Evolutionary conservation across 2,797 vertebrate species (phyloP).

Genomic region (Karalla daura): DNA sequence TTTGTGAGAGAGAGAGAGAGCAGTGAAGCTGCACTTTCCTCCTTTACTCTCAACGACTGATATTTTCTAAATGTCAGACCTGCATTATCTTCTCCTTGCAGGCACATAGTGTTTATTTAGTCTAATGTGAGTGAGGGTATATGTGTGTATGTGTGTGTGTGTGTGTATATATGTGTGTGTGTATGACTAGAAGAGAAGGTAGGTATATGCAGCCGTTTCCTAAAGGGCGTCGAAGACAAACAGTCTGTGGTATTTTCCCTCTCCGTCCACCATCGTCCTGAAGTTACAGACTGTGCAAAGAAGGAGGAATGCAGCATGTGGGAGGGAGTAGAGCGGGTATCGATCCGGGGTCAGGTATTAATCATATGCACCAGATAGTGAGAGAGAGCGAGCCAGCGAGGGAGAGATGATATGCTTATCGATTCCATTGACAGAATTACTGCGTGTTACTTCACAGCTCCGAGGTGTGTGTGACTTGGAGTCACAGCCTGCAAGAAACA

Average conservation of each 20-base stretch:
- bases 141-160: not conserved
- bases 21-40: slow-evolving; percentile 10
- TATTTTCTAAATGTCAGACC: slow-evolving; percentile 63
- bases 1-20: too few relatives aligned
- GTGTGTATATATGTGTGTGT: not conserved
- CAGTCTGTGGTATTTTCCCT: slow-evolving; percentile 1
- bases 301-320: slow-evolving; percentile 13
- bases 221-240: not conserved
- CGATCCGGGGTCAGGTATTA: slow-evolving; percentile 47
- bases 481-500: too few relatives aligned
- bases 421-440: too few relatives aligned
- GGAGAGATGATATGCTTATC: not conserved
- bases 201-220: slow-evolving; percentile 1
- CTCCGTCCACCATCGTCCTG: slow-evolving; percentile 6
- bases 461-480: too few relatives aligned
- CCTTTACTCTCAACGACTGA: slow-evolving; percentile 6
- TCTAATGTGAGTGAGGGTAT: not conserved
- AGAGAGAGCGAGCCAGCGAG: not conserved
- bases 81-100: slow-evolving; percentile 39
- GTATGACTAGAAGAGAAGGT: slow-evolving; percentile 1
- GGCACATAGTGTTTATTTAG: slow-evolving; percentile 24
- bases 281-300: slow-evolving; percentile 14
- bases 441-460: too few relatives aligned
- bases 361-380: not conserved
- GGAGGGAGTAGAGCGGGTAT: slow-evolving; percentile 36